phyloP scores from a whole-genome alignment of 2,888 invertebrate genomes.

The Schizotus pectinicornis region DNA sequence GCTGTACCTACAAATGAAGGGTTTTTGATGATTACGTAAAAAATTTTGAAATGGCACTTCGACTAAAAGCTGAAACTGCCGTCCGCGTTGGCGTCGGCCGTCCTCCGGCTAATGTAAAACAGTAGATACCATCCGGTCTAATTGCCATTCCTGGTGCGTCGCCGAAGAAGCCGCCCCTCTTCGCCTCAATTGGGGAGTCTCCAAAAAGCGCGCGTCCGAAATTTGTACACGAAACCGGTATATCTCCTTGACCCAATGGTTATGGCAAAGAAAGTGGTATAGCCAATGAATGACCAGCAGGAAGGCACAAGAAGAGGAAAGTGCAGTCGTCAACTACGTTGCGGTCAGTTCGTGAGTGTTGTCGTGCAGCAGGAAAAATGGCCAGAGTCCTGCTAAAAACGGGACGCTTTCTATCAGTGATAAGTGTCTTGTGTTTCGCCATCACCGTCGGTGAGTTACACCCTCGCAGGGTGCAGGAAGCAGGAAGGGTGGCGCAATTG shows the following conservation, averaged over 20 bases:
- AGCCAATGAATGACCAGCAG: constrained; percentile 41
- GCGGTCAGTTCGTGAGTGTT: constrained; percentile 33
- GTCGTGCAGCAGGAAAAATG: constrained; percentile 36
- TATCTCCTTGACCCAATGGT: constrained; percentile 45
- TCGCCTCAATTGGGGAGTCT: neutral
- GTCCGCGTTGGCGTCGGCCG: too few species aligned
- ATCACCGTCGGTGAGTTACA: constrained; percentile 29
- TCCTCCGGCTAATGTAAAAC: neutral
- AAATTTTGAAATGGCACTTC: too few species aligned
- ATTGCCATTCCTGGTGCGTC: neutral
- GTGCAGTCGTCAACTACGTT: constrained; percentile 37
- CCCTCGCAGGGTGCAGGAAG: neutral
- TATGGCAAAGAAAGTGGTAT: constrained; percentile 43
- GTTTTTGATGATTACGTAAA: too few species aligned
- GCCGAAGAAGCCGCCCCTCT: neutral
- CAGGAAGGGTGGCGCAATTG: constrained; percentile 11
- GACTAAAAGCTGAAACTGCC: too few species aligned
- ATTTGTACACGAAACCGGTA: constrained; percentile 36
- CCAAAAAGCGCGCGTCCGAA: neutral
- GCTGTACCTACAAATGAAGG: too few species aligned
- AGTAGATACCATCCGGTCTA: neutral
- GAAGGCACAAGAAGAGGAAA: constrained; percentile 43
- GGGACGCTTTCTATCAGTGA: constrained; percentile 26
- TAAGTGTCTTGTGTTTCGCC: constrained; percentile 33
- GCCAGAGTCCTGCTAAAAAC: constrained; percentile 29